These are phyloP conservation scores for Malaclemys terrapin DNA, from an alignment of 2,113 vertebrate genomes.

Conservation along the genomic window DNA sequence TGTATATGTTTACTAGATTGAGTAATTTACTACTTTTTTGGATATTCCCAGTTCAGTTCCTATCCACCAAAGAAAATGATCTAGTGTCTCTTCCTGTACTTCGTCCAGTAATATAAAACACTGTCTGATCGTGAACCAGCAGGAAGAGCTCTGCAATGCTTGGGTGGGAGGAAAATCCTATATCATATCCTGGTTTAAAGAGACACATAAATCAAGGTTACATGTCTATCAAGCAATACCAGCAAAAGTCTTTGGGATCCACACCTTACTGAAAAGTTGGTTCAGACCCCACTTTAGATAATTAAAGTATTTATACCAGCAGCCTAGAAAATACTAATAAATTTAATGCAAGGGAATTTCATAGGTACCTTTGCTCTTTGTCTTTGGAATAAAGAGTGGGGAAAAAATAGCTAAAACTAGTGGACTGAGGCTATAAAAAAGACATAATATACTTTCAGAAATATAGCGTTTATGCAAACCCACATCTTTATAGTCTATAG, in stretches of 20 bases:
- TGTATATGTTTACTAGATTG: not conserved
- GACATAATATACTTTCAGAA: not conserved
- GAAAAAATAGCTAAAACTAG: too few relatives aligned
- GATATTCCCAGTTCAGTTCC: too few relatives aligned
- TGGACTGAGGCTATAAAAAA: too few relatives aligned
- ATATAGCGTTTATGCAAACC: not conserved
- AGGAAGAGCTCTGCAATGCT: not conserved
- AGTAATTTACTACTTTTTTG: not conserved
- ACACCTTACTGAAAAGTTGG: not conserved
- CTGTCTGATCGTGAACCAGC: rapidly evolving
- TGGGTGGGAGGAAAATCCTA: not conserved
- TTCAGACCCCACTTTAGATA: not conserved
- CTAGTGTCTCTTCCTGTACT: not conserved
- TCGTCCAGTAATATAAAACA: not conserved
- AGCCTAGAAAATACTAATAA: not conserved
- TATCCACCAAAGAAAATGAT: not conserved
- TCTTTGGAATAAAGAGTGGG: too few relatives aligned
- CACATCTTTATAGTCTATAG: not conserved
- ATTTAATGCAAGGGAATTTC: too few relatives aligned
- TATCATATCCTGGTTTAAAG: not conserved
- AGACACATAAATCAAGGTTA: not conserved
- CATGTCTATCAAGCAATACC: not conserved
- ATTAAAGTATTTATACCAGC: not conserved
- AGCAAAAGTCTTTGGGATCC: not conserved
- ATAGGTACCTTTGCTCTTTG: too few relatives aligned